Evolutionary conservation across 2,888 invertebrate genomes (phyloP).

Genomic region (Carcina quercana): DNA sequence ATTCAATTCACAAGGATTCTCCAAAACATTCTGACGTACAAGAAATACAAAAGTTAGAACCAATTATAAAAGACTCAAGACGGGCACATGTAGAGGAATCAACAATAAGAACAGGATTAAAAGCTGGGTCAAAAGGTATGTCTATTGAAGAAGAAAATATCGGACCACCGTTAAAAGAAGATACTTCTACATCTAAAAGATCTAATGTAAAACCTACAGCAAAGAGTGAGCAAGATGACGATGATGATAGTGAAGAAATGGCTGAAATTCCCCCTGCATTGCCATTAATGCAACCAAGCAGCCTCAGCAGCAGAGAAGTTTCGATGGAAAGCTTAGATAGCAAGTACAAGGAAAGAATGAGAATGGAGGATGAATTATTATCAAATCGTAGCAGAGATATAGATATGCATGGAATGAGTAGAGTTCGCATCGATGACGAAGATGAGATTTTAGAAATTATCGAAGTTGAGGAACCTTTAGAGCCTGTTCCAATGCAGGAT

Average conservation of each 20-base stretch:
- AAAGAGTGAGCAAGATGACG: constrained; percentile 76
- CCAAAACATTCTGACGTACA: constrained; percentile 38
- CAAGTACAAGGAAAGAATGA: constrained; percentile 81
- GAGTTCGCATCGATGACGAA: constrained; percentile 64
- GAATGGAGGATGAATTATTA: constrained; percentile 71
- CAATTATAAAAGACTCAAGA: constrained; percentile 67
- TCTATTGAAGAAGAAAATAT: constrained; percentile 67
- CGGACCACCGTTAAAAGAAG: constrained; percentile 48
- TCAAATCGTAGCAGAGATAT: constrained; percentile 74
- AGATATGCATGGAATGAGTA: constrained; percentile 63
- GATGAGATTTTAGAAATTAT: constrained; percentile 86
- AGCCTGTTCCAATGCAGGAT: constrained; percentile 90
- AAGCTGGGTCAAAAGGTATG: constrained; percentile 65
- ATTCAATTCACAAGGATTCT: constrained; percentile 36
- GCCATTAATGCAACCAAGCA: constrained; percentile 82
- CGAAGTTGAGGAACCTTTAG: constrained; percentile 85
- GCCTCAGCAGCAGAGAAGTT: constrained; percentile 84
- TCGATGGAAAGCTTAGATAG: constrained; percentile 88
- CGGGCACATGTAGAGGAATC: constrained; percentile 75
- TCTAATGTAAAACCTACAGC: constrained; percentile 37
- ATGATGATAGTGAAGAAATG: constrained; percentile 86
- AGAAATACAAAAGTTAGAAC: constrained; percentile 55
- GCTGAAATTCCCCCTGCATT: constrained; percentile 88
- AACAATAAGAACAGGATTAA: constrained; percentile 76
- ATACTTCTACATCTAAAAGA: constrained; percentile 34